phyloP scores from a whole-genome alignment of 2,113 vertebrate genomes.

The Gavia stellata region DNA sequence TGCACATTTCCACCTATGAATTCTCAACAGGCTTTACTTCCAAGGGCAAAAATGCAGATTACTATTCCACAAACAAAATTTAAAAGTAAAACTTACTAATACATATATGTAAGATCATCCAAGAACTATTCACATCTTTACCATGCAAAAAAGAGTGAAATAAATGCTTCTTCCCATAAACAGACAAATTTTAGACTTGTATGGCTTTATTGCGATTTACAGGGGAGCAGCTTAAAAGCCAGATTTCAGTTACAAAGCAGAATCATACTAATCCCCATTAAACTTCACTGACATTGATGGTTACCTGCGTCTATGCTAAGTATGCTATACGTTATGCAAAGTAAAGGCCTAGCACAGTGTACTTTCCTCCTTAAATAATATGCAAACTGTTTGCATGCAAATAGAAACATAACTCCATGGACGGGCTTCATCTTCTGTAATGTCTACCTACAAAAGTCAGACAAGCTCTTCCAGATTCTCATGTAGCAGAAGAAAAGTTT shows the following conservation, averaged over 20 bases:
- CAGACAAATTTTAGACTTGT: accelerated
- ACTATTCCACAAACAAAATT: neutral
- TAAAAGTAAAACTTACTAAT: neutral
- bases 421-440: neutral
- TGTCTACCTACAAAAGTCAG: neutral
- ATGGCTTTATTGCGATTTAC: neutral
- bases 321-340: neutral
- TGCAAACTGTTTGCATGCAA: neutral
- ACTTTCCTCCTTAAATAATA: neutral
- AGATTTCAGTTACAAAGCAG: neutral
- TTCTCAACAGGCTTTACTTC: neutral
- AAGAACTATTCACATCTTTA: neutral
- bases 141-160: neutral
- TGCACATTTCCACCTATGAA: neutral
- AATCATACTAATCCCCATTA: neutral
- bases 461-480: neutral
- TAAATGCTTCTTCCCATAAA: neutral
- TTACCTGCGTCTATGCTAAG: neutral
- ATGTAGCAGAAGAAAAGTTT: neutral
- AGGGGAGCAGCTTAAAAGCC: neutral
- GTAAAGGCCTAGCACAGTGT: neutral
- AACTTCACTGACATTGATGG: neutral
- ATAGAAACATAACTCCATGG: neutral
- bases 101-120: neutral
- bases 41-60: neutral